Conservation (phyloP, 2,113 vertebrate genomes). For the Gallinago paraguaiae region DNA sequence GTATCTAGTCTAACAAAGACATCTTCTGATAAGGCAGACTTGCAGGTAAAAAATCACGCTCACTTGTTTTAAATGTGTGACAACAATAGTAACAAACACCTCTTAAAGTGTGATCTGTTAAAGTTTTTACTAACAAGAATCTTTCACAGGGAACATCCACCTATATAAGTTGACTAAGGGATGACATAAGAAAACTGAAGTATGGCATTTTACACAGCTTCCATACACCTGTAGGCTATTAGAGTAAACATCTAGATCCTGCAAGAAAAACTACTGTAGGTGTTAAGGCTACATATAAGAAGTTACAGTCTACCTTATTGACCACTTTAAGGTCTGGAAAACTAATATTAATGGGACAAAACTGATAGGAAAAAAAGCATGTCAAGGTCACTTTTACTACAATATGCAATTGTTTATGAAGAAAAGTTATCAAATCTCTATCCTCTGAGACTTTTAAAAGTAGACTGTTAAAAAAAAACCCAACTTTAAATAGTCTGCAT, state of each 20-base stretch:
- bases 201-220: neutral
- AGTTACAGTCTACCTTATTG: neutral
- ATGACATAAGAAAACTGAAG: neutral
- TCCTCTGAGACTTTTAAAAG: neutral
- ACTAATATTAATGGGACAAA: neutral
- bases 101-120: neutral
- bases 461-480: neutral
- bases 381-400: neutral
- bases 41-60: neutral
- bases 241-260: neutral
- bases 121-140: neutral
- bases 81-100: neutral
- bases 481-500: neutral
- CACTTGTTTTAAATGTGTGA: neutral
- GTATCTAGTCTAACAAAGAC: neutral
- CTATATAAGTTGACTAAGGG: fast-evolving
- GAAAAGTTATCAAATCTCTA: neutral
- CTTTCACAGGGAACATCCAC: neutral
- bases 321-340: neutral
- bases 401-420: neutral
- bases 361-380: neutral
- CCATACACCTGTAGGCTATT: neutral
- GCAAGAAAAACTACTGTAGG: neutral
- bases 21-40: neutral
- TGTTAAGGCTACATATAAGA: neutral